Base-by-base conservation (phyloP, 2,888 invertebrate species). In the Chrysopilus asiliformis region DNA sequence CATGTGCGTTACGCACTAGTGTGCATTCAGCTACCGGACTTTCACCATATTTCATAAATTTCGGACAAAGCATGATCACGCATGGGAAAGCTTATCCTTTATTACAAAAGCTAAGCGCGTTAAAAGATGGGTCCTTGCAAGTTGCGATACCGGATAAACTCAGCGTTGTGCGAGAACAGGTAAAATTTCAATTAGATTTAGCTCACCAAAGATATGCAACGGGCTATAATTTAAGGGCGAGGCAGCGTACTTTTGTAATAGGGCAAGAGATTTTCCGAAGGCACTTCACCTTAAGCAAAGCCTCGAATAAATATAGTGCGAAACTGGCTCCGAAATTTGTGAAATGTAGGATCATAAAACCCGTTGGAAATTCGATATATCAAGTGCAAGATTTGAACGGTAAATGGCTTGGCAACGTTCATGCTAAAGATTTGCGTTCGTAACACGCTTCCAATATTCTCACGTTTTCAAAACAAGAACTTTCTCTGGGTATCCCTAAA, bases 1-100 rank as follows among this genome's bases (percentile, higher is more conserved):
- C 43, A 1, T 50, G 45, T 36, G 53, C 54, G 1, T 36, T 55
- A 2, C 29, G 48, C 13, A 51, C 50, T 4, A 41, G 51, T 2
- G 36, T 45, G 2, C 51, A 52, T 35, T 47, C 49, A 25, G 36
- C 42, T 1, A 52, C 50, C 4, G 46, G 47, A 4, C 39, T 43
- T 26, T 46, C 44, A 10, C 50, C 53, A 4, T 44, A 45, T 17
- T 49, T 40, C 32, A 6, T 46, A 5, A 39, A 46, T 27, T 47
- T 48, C 38, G 49, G 48, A 3, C 28, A 45, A 12, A 46, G 47
- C 27, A 43, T 45, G 27, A 39, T 45, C 10, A 25, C 32, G 7
- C 42, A 41, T 28, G 40, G 38, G 4, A 18, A n/a, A 2, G 14
- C 43, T 3, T 37, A 39, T 32, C 17, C 36, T 7, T 5, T 42